Evolutionary conservation across 23 tunicate species (phyloP).

Genomic region (Clavelina lepadiformis): DNA sequence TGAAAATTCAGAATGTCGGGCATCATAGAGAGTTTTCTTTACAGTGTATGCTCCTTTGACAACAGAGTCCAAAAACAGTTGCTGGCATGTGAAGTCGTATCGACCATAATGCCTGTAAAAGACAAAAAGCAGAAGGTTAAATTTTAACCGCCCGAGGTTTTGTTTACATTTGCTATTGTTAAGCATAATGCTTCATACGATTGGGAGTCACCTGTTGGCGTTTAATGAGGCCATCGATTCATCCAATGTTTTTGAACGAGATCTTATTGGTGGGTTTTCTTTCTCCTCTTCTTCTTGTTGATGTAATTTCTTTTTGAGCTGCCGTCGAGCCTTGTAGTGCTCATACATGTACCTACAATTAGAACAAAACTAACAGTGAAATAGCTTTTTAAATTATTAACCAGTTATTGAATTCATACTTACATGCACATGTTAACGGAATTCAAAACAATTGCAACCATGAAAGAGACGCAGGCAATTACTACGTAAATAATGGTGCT

Average conservation of each 20-base stretch:
- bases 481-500: conserved; percentile 59
- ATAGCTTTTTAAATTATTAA: not conserved
- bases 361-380: not conserved
- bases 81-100: conserved; percentile 84
- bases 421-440: conserved; percentile 77
- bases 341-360: conserved; percentile 41
- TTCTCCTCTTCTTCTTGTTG: conserved; percentile 30
- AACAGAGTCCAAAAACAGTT: conserved; percentile 78
- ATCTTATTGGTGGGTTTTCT: conserved; percentile 36
- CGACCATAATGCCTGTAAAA: conserved; percentile 61
- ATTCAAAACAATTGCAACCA: conserved; percentile 66
- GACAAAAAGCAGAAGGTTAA: not conserved
- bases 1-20: conserved; percentile 83
- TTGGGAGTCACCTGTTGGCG: conserved; percentile 16
- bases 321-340: conserved; percentile 24
- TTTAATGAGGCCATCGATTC: conserved; percentile 58
- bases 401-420: conserved; percentile 19
- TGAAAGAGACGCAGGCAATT: conserved; percentile 66
- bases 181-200: too few species aligned
- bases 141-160: not conserved
- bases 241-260: conserved; percentile 16
- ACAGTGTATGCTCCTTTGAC: conserved; percentile 87
- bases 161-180: not conserved
- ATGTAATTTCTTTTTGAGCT: conserved; percentile 22
- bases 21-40: conserved; percentile 75